A percentile compares a stretch with the other conserved stretches of the same genome.
phyloP scores from a whole-genome alignment of 2,888 invertebrate genomes.

The Athalia rosae region DNA sequence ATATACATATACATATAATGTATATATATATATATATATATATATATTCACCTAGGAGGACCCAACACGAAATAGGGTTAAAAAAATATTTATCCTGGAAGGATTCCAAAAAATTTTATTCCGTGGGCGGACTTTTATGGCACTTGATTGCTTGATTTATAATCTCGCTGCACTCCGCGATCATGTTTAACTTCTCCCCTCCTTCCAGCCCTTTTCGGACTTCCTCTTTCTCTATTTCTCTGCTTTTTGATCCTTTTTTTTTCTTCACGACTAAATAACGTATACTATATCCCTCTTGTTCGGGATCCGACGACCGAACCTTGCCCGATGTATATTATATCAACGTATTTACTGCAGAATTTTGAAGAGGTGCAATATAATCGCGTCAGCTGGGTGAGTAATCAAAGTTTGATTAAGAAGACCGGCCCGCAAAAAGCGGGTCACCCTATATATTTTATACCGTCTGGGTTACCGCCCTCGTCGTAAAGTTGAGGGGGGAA shows the following conservation, averaged over 20 bases:
- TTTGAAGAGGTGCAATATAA: not conserved
- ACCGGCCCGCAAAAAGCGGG: constrained; percentile 49
- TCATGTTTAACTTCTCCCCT: constrained; percentile 5
- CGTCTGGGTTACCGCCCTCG: constrained; percentile 60
- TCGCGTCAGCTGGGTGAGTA: constrained; percentile 39
- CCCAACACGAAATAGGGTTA: not conserved
- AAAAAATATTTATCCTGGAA: constrained; percentile 19
- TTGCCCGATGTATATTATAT: not conserved
- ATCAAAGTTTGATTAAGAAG: constrained; percentile 60
- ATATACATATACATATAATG: not conserved
- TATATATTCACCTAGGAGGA: not conserved
- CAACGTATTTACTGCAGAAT: not conserved
- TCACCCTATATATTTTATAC: constrained; percentile 46
- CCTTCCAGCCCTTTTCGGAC: constrained; percentile 4
- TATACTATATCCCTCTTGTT: not conserved
- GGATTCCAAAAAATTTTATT: constrained; percentile 55
- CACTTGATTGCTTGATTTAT: constrained; percentile 70
- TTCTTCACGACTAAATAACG: not conserved
- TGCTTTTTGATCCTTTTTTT: not conserved
- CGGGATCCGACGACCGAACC: not conserved
- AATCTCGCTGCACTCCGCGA: constrained; percentile 54
- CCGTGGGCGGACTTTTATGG: constrained; percentile 69
- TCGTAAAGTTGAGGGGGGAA: constrained; percentile 55
- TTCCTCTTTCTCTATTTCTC: not conserved
- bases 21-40: not conserved